A percentile compares a stretch with the other conserved stretches of the same genome.
These are phyloP conservation scores for Hemiscyllium ocellatum DNA, from an alignment of 2,113 vertebrate genomes.

Conservation along the genomic window DNA sequence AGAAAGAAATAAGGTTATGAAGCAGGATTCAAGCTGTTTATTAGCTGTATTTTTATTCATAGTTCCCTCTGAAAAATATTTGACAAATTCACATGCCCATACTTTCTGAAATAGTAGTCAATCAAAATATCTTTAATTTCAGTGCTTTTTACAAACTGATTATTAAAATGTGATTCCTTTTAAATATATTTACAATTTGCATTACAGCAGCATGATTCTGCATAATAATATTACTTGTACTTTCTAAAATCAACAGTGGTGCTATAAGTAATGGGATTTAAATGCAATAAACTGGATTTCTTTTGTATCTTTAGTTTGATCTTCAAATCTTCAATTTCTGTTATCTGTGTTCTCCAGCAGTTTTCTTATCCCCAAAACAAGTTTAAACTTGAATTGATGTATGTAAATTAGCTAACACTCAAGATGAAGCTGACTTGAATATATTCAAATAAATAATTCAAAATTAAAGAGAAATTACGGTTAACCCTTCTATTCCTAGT, in stretches of 20 bases:
- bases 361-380: conserved; percentile 54
- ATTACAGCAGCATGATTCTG: neutral
- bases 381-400: conserved; percentile 37
- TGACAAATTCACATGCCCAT: neutral
- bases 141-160: conserved; percentile 23
- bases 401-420: conserved; percentile 33
- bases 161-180: conserved; percentile 23
- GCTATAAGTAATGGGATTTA: conserved; percentile 37
- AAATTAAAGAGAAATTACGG: conserved; percentile 31
- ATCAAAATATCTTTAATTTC: conserved; percentile 33
- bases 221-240: conserved; percentile 34
- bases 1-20: neutral
- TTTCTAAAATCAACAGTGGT: conserved; percentile 22
- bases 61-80: neutral
- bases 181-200: conserved; percentile 21
- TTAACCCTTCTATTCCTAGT: conserved; percentile 30
- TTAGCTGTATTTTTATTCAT: neutral
- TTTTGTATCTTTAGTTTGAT: conserved; percentile 36
- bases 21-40: neutral
- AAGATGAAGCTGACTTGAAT: conserved; percentile 31
- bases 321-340: conserved; percentile 49
- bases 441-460: conserved; percentile 33
- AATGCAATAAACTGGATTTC: conserved; percentile 38
- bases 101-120: neutral
- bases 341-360: conserved; percentile 59